Percentiles rank a stretch among this genome's conserved stretches.
These are phyloP conservation scores for Popillia japonica DNA, from an alignment of 1,140 invertebrate species.

Conservation along the genomic window DNA sequence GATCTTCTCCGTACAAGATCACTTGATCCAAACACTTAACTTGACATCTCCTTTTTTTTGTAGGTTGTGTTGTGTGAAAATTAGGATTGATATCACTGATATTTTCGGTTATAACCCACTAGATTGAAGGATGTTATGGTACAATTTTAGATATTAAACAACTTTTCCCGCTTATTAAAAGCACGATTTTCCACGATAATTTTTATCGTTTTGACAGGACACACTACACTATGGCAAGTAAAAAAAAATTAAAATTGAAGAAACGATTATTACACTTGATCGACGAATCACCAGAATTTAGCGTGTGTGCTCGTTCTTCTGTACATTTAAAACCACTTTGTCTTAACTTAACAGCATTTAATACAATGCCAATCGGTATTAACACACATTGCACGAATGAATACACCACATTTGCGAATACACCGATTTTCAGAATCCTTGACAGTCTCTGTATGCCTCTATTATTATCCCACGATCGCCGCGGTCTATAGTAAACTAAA, in stretches of 20 bases:
- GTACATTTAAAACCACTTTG: neutral
- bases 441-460: neutral
- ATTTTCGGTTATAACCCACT: too few species aligned
- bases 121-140: neutral
- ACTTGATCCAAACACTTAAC: neutral
- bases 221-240: neutral
- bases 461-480: slow-evolving; percentile 30
- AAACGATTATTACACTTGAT: neutral
- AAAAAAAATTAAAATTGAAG: neutral
- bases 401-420: neutral
- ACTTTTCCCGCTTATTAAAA: neutral
- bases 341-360: neutral
- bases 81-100: neutral
- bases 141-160: neutral
- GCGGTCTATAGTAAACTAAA: slow-evolving; percentile 27
- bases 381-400: neutral
- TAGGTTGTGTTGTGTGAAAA: neutral
- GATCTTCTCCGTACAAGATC: neutral
- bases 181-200: neutral
- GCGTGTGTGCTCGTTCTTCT: neutral
- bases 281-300: neutral
- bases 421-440: slow-evolving; percentile 22
- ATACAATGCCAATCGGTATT: neutral
- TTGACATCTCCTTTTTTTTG: neutral
- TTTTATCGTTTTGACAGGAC: neutral